Conservation (phyloP, 2,797 vertebrate genomes). For the Ctenopoma multispine region DNA sequence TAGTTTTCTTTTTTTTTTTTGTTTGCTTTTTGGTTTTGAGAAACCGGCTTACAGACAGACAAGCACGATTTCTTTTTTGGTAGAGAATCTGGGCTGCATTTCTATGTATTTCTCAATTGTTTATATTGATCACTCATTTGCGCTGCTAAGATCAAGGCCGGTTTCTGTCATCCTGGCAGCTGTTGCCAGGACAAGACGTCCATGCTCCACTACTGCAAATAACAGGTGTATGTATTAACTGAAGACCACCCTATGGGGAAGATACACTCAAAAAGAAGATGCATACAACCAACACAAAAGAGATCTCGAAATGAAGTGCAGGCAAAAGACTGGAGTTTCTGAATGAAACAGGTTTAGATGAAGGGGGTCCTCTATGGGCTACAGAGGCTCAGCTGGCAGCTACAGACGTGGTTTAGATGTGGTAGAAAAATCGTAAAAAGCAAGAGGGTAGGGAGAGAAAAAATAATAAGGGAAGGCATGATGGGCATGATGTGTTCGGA, state of each 20-base stretch:
- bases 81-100: neutral
- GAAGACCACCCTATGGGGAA: constrained; percentile 41
- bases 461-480: constrained; percentile 24
- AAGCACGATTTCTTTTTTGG: neutral
- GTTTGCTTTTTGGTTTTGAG: constrained; percentile 3
- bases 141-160: constrained; percentile 18
- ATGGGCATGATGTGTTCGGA: constrained; percentile 17
- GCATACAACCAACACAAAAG: constrained; percentile 47
- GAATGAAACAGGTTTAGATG: constrained; percentile 73
- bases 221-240: constrained; percentile 65
- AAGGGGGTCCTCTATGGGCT: constrained; percentile 69
- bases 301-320: constrained; percentile 46
- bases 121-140: constrained; percentile 26
- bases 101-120: constrained; percentile 14
- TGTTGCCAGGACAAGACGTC: constrained; percentile 32
- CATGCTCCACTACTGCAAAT: constrained; percentile 26
- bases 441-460: constrained; percentile 26
- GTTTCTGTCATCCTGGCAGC: constrained; percentile 36
- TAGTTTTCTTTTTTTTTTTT: neutral
- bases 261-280: constrained; percentile 21
- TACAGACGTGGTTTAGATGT: constrained; percentile 42
- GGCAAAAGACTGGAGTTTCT: constrained; percentile 56
- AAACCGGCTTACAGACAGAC: constrained; percentile 11
- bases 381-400: constrained; percentile 71
- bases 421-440: constrained; percentile 37